Evolutionary conservation across 2,113 vertebrate genomes (phyloP), one percentile per base, ranked within the genome.

Genomic region (Notarius lentiginosus): DNA sequence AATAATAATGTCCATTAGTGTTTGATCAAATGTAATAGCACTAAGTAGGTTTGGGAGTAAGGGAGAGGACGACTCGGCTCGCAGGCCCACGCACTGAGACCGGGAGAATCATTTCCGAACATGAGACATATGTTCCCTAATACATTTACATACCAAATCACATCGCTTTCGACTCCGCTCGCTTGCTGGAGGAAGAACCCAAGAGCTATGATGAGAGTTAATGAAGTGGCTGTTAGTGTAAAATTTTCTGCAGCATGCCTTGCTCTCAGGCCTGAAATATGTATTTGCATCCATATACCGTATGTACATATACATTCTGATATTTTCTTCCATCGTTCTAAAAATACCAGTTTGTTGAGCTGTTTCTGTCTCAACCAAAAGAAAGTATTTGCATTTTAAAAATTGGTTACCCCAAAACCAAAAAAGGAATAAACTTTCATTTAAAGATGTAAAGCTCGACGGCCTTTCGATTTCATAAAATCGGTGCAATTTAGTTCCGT

Each of bases 1-100:
- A 84, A 89, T 91, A 85, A 88, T 90, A 88, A 90, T 87, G 88
- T 49, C 81, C 87, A 84, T 89, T 91, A 72, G 68, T 87, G 85
- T 91, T 91, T 90, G 82, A 88, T 89, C 88, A 89, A 85, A 82
- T 66, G 72, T 89, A 86, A 90, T 83, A 86, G 73, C 84, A 81
- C 63, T 83, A 73, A 90, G 82, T 89, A 83, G 86, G 84, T 89
- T 85, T 53, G 86, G 79, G 56, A 66, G 86, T 30, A 11, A 58
- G 55, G 61, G 65, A 30, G 61, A 65, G 66, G 82, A 65, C 58
- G 27, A 73, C 34, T 83, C n/a, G n/a, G 27, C 63, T 41, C 30
- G 58, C 56, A 12, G 56, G 70, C 87, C 82, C 65, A 82, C 66
- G 49, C 61, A 24, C 53, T 58, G 70, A 18, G 80, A 72, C 17